phyloP scores from a whole-genome alignment of 2,888 invertebrate genomes.

The Meteorus colon region DNA sequence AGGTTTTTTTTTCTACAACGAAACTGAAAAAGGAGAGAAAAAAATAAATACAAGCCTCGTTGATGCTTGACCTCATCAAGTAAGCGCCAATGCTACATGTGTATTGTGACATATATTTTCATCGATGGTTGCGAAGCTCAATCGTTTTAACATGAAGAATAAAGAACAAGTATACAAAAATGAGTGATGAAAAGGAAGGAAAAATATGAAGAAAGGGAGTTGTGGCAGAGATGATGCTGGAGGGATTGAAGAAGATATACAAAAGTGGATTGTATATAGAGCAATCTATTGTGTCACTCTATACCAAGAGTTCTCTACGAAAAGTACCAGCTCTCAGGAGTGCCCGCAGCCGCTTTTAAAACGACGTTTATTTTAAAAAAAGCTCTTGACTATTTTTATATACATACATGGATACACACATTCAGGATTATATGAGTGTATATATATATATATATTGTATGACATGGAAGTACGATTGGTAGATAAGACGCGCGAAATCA shows the following conservation, averaged over 20 bases:
- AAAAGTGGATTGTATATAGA: slow-evolving; percentile 23
- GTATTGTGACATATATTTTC: neutral
- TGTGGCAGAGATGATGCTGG: slow-evolving; percentile 19
- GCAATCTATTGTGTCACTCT: slow-evolving; percentile 39
- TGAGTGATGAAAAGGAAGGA: slow-evolving; percentile 1
- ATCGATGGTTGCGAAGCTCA: slow-evolving; percentile 12
- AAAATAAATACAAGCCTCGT: neutral
- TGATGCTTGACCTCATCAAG: slow-evolving; percentile 20
- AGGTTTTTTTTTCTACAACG: too few species aligned
- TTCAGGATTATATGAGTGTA: neutral
- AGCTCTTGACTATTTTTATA: slow-evolving; percentile 15
- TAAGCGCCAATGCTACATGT: neutral
- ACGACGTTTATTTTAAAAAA: slow-evolving; percentile 24
- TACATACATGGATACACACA: neutral
- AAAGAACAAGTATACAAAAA: neutral
- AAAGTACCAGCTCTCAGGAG: slow-evolving; percentile 35
- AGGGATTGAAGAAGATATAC: slow-evolving; percentile 26
- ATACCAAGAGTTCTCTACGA: slow-evolving; percentile 19
- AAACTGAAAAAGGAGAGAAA: neutral
- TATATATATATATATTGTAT: neutral
- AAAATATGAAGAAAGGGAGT: neutral
- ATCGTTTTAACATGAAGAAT: neutral
- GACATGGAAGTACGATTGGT: slow-evolving; percentile 2
- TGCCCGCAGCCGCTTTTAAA: slow-evolving; percentile 34
- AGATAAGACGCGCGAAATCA: slow-evolving; percentile 18